These are phyloP conservation scores for Apamea crenata DNA, from an alignment of 2,888 invertebrate species.

Conservation along the genomic window DNA sequence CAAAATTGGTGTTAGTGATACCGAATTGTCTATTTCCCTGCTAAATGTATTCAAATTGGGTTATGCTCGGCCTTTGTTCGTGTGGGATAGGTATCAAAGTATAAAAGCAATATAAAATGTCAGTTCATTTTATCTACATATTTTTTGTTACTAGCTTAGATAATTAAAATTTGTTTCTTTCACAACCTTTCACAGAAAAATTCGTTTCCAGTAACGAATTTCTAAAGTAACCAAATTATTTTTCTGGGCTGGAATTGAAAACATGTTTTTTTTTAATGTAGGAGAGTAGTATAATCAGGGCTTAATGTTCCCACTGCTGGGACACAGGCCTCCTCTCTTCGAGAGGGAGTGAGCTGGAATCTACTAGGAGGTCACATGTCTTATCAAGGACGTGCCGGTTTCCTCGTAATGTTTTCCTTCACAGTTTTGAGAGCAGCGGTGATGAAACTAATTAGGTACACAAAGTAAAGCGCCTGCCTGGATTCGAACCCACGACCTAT, in stretches of 20 bases:
- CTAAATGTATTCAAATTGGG: conserved; percentile 60
- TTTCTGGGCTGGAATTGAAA: not conserved
- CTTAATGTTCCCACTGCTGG: no score
- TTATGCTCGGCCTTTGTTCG: conserved; percentile 50
- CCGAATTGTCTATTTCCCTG: conserved; percentile 49
- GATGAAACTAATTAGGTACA: no score
- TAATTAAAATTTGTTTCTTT: not conserved
- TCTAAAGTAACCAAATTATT: not conserved
- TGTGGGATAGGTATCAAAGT: conserved; percentile 16
- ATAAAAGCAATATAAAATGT: conserved; percentile 37
- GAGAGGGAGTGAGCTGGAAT: no score
- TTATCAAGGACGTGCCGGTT: no score
- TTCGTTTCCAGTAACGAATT: not conserved
- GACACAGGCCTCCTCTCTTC: no score
- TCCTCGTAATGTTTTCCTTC: no score
- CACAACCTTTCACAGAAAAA: not conserved
- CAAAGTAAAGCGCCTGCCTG: no score
- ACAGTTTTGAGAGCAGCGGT: no score
- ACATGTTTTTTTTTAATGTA: not conserved
- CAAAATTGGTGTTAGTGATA: conserved; percentile 40
- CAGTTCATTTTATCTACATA: conserved; percentile 19
- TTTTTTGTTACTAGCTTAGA: conserved; percentile 16
- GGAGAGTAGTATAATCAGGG: no score
- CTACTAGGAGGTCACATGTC: no score
- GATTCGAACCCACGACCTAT: no score